phyloP scores from a whole-genome alignment of 2,888 invertebrate species.

The Hydroisotoma schaefferi region DNA sequence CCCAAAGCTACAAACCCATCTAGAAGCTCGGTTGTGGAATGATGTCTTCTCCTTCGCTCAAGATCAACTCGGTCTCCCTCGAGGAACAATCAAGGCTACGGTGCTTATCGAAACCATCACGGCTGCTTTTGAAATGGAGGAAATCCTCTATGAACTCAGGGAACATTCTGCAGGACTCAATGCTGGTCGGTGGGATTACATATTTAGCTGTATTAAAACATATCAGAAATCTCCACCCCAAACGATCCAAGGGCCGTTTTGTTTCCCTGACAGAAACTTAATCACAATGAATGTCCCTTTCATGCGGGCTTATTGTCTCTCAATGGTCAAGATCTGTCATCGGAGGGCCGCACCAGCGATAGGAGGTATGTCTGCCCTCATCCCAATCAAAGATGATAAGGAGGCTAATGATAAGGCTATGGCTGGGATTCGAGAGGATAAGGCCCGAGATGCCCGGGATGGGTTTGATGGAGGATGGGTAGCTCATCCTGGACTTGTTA shows the following conservation, averaged over 20 bases:
- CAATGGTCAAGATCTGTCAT: slow-evolving; percentile 38
- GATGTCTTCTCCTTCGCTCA: slow-evolving; percentile 36
- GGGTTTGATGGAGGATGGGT: slow-evolving; percentile 43
- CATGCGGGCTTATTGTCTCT: slow-evolving; percentile 39
- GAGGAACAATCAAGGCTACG: slow-evolving; percentile 36
- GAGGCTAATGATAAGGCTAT: slow-evolving; percentile 38
- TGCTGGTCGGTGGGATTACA: slow-evolving; percentile 32
- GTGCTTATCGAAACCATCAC: slow-evolving; percentile 38
- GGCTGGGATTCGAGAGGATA: slow-evolving; percentile 32
- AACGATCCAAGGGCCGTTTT: slow-evolving; percentile 11
- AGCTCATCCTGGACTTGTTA: slow-evolving; percentile 38
- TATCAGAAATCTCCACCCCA: slow-evolving; percentile 24
- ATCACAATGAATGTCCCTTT: slow-evolving; percentile 39
- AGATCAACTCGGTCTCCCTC: slow-evolving; percentile 28
- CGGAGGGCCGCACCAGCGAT: slow-evolving; percentile 33
- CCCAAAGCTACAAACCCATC: slow-evolving; percentile 38
- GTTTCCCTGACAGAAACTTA: slow-evolving; percentile 24
- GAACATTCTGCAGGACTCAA: slow-evolving; percentile 41
- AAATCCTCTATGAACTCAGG: slow-evolving; percentile 36
- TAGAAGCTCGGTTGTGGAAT: slow-evolving; percentile 41
- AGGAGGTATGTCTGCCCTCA: slow-evolving; percentile 42
- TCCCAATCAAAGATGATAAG: slow-evolving; percentile 37
- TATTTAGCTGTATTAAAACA: slow-evolving; percentile 41
- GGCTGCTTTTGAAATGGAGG: slow-evolving; percentile 43
- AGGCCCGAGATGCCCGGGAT: slow-evolving; percentile 32